Evolutionary conservation across 2,113 vertebrate species (phyloP).

Genomic region (Cacatua alba): DNA sequence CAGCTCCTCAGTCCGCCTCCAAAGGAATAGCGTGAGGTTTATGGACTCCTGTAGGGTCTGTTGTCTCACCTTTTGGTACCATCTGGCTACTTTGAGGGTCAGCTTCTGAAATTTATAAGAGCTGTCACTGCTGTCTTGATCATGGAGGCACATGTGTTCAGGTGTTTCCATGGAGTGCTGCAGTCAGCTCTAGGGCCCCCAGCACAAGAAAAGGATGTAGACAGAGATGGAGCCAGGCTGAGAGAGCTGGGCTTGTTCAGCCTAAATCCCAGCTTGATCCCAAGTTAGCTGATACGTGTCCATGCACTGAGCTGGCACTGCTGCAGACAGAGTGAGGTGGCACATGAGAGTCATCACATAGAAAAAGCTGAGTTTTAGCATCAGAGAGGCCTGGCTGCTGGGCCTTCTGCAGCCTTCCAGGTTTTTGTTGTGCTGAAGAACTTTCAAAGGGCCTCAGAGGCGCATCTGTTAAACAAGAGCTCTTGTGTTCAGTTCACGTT

Average conservation of each 20-base stretch:
- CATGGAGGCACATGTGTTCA: background rate
- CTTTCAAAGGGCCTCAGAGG: background rate
- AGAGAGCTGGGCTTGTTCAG: background rate
- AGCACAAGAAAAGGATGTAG: background rate
- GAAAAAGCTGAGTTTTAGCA: background rate
- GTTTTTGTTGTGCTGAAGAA: background rate
- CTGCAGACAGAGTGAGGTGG: background rate
- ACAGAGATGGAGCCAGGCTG: background rate
- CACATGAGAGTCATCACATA: background rate
- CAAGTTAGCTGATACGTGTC: accelerated
- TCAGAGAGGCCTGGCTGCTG: background rate
- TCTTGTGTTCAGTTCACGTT: accelerated
- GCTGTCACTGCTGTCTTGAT: background rate
- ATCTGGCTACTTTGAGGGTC: background rate
- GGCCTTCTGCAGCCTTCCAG: background rate
- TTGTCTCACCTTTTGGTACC: background rate
- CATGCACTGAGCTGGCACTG: accelerated
- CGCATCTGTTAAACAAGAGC: background rate
- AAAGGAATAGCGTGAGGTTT: background rate
- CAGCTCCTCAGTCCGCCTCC: background rate
- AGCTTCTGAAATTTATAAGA: background rate
- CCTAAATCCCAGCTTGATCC: background rate
- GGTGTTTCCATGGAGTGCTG: background rate
- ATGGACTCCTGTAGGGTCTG: background rate
- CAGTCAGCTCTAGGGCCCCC: background rate